phyloP scores from a whole-genome alignment of 2,888 invertebrate species.

The Agelastica alni region DNA sequence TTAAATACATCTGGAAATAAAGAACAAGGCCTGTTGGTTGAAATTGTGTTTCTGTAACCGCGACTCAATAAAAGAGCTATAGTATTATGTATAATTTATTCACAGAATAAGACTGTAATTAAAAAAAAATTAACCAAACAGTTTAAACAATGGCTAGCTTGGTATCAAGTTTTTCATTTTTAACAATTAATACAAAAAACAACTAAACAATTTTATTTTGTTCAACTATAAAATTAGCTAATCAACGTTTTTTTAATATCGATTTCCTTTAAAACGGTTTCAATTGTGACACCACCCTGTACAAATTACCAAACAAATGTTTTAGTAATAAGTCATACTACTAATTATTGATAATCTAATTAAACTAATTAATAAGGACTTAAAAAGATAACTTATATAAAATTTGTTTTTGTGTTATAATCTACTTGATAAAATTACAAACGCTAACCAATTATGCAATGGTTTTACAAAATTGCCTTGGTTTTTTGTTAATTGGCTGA shows the following conservation, averaged over 20 bases:
- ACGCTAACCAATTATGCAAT: conserved; percentile 28
- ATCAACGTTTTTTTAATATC: background rate
- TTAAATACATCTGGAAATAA: no score
- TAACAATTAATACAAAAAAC: background rate
- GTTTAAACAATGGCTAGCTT: background rate
- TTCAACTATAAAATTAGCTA: background rate
- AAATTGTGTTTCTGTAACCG: no score
- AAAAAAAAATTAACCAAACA: background rate
- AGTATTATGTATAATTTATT: conserved; percentile 7
- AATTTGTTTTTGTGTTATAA: conserved; percentile 23
- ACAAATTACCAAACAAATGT: background rate
- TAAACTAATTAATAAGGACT: conserved; percentile 1
- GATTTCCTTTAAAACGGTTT: background rate
- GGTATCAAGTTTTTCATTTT: background rate
- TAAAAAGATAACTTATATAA: conserved; percentile 14
- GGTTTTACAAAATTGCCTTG: no score
- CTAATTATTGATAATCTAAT: background rate
- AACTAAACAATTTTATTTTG: no score
- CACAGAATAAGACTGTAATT: conserved; percentile 8
- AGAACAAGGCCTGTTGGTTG: no score
- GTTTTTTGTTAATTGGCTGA: conserved; percentile 48
- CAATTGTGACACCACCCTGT: conserved; percentile 4
- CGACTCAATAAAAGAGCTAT: background rate
- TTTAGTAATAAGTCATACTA: background rate
- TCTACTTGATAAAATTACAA: conserved; percentile 30